Conservation (phyloP, 2,888 invertebrate species). For the Yponomeuta cagnagella region DNA sequence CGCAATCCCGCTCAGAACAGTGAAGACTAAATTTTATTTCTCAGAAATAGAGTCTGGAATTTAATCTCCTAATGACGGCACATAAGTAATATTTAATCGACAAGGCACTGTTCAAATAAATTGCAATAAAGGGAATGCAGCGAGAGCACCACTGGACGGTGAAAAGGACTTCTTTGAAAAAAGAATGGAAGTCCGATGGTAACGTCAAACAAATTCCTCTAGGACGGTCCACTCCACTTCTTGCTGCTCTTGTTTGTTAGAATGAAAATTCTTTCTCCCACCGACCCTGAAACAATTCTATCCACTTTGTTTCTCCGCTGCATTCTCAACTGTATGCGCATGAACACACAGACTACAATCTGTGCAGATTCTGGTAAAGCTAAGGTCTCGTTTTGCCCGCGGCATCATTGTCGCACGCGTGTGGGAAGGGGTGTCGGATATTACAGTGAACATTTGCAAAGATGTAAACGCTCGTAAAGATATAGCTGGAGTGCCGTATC, state of each 20-base stretch:
- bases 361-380: background rate
- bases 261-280: slow-evolving; percentile 14
- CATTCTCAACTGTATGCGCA: background rate
- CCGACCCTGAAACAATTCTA: background rate
- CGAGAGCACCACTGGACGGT: slow-evolving; percentile 33
- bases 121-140: slow-evolving; percentile 55
- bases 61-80: background rate
- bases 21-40: background rate
- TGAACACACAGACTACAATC: background rate
- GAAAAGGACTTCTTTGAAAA: slow-evolving; percentile 40
- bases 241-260: slow-evolving; percentile 35
- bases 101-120: slow-evolving; percentile 61
- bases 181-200: slow-evolving; percentile 43
- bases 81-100: slow-evolving; percentile 6
- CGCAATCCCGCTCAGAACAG: background rate
- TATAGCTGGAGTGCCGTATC: slow-evolving; percentile 43
- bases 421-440: slow-evolving; percentile 36
- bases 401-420: slow-evolving; percentile 25
- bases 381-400: background rate
- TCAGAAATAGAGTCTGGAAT: background rate
- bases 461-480: slow-evolving; percentile 43
- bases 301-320: background rate
- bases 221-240: slow-evolving; percentile 40
- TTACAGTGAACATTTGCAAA: slow-evolving; percentile 46
- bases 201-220: slow-evolving; percentile 50